Conservation (phyloP, 2,113 vertebrate genomes). For the Mobula birostris region DNA sequence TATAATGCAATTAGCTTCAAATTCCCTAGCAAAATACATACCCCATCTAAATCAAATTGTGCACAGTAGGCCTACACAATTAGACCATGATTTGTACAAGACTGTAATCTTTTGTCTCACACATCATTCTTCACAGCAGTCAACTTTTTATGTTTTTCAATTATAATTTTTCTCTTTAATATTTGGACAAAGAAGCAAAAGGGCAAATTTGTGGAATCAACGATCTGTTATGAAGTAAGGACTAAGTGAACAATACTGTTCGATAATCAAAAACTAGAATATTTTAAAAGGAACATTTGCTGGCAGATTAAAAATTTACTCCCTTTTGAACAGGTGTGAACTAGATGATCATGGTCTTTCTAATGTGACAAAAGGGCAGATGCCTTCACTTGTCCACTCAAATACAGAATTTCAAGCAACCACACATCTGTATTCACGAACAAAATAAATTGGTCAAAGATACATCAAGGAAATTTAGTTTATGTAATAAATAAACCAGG, state of each 20-base stretch:
- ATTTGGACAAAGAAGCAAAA: neutral
- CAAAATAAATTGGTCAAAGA: neutral
- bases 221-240: too few species aligned
- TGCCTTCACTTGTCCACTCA: neutral
- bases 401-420: neutral
- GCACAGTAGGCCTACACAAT: neutral
- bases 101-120: neutral
- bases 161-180: neutral
- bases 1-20: neutral
- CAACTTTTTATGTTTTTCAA: neutral
- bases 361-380: neutral
- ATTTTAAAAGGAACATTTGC: neutral
- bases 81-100: neutral
- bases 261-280: neutral
- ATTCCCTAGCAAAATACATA: neutral
- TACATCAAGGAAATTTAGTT: neutral
- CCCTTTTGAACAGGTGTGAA: neutral
- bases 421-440: neutral
- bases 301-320: neutral
- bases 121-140: neutral
- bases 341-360: too few species aligned
- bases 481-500: neutral
- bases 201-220: neutral
- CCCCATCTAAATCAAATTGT: neutral
- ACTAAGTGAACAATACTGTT: neutral